Conservation (phyloP, 2,888 invertebrate species). For the Prosapia bicincta region DNA sequence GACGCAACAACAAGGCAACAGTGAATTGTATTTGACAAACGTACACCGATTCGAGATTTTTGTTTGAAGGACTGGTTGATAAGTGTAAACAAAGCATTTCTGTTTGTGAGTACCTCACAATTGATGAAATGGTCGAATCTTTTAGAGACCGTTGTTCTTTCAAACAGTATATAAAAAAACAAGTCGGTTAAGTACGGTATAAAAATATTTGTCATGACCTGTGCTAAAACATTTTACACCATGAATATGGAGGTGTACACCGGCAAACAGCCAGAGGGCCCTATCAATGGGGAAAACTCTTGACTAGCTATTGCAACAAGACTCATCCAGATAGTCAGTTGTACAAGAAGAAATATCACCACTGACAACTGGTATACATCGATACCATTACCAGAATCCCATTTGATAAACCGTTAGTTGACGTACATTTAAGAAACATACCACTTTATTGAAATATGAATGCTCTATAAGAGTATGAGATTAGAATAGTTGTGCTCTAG, state of each 20-base stretch:
- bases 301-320: constrained; percentile 30
- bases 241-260: constrained; percentile 34
- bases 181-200: constrained; percentile 42
- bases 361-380: constrained; percentile 40
- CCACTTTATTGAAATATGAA: too few species aligned
- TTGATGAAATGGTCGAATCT: constrained; percentile 40
- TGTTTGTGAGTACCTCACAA: constrained; percentile 35
- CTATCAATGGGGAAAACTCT: constrained; percentile 21
- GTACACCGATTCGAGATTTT: constrained; percentile 39
- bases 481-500: too few species aligned
- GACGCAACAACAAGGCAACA: constrained; percentile 34
- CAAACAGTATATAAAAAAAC: constrained; percentile 39
- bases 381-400: constrained; percentile 23
- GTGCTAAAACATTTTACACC: constrained; percentile 31
- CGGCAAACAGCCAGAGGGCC: constrained; percentile 32
- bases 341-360: constrained; percentile 38
- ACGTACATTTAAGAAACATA: too few species aligned
- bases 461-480: too few species aligned
- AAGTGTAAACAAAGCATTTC: constrained; percentile 39
- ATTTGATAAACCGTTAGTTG: constrained; percentile 24
- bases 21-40: constrained; percentile 35
- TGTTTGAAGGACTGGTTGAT: constrained; percentile 41
- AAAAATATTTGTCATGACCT: constrained; percentile 40
- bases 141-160: constrained; percentile 40
- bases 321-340: constrained; percentile 28